Base-by-base conservation (phyloP, 1,140 invertebrate species). In the Phthorimaea operculella region DNA sequence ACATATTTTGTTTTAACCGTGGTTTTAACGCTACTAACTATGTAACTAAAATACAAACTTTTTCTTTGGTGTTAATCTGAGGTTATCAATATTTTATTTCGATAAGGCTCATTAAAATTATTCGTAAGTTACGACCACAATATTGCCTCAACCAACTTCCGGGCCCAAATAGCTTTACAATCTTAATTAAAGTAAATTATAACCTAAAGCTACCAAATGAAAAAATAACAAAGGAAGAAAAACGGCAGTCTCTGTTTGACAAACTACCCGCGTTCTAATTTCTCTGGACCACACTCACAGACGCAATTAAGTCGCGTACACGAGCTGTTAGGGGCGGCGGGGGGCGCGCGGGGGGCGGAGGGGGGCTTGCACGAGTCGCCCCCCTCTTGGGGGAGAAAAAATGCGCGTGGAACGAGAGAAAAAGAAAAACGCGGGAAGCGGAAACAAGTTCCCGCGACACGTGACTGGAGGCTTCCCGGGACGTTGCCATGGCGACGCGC, bases 241-340 rank as follows among this genome's bases (percentile, higher is more conserved):
- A 62, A 62, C 33, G 12, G 59, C 34, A 55, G 51, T 54, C 78
- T 81, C 78, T 80, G 69, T 61, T 21, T 16, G 15, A 47, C 21
- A 21, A 56, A 64, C 67, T 80, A 72, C 48, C 51, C 75, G 63
- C 55, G 77, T 64, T 79, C 78, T 84, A 82, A 84, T 82, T 84
- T 84, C 74, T 79, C 70, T 71, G 75, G 75, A 79, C 79, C 79
- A 84, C 81, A 79, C 81, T 79, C 81, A 84, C 79, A 84, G 78
- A 74, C 81, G 76, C 81, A 82, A 82, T 84, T 82, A 84, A 84
- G 79, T 75, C 72, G 70, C 76, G 74, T 76, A 79, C 76, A 77
- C 78, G 72, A 74, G 69, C 63, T 63, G 65, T 68, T 49, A 59
- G 67, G 64, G 64, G 60, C 49, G 36, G 48, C 11, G 52, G 48